Base-by-base conservation (phyloP, 2,888 invertebrate species). In the Alviniconcha strummeri region DNA sequence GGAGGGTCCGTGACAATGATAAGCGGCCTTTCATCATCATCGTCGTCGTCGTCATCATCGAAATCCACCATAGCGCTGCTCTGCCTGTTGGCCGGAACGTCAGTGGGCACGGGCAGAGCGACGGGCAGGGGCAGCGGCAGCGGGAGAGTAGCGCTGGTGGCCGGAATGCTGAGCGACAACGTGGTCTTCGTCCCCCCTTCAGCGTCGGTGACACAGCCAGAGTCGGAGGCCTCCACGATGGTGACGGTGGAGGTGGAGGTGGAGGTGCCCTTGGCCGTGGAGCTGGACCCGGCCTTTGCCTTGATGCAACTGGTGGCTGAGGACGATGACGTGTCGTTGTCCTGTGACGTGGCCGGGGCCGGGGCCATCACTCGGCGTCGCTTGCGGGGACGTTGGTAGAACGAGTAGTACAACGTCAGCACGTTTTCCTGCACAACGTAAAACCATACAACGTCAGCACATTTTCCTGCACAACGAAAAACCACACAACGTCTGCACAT, bases 401-500 rank as follows among this genome's bases (percentile, higher is more conserved):
- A 89, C 55, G 91, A 95, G 91, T 96, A 96, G 87, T 95, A 95
- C 79, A 96, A 92, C 86, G 95, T 95, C 85, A 96, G 92, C 69
- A 96, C 95, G 80, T 95, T 95, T 94, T 95, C 95, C 96, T 96
- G 94, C 79, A 36, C 36, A 94, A 95, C 13, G 71, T 4, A 57
- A 17, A 19, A 79, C 4, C 57, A 69, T 95, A 95, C 79, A 96
- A 92, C 86, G 95, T 95, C 85, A 96, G 92, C 69, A 96, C 95
- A 80, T 95, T 95, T 94, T 95, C 95, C 96, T 96, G 94, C 79
- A 36, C 36, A 94, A 95, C 13, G 71, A 1, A 57, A 17, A 19
- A 79, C 4, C 57, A 69, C 95, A 95, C 79, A 96, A 92, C 86
- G 95, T 95, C 85, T 96, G 92, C 69, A 96, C 95, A 80, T 95